phyloP scores from a whole-genome alignment of 2,888 invertebrate genomes.

The Anthrax anthrax region DNA sequence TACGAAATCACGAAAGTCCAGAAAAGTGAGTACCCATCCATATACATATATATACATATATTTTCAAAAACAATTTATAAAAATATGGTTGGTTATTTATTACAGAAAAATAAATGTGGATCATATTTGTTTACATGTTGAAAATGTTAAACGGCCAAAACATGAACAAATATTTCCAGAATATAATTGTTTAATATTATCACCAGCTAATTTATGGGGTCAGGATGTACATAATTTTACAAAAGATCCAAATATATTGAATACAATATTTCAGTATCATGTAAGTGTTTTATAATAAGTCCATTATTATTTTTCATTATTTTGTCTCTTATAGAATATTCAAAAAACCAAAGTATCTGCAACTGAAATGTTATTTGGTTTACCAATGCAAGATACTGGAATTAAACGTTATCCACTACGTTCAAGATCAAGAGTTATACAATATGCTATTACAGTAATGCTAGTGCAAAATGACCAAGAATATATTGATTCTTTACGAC shows the following conservation, averaged over 20 bases:
- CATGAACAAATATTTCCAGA: constrained; percentile 64
- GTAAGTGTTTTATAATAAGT: constrained; percentile 40
- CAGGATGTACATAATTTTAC: constrained; percentile 66
- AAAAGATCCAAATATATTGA: constrained; percentile 63
- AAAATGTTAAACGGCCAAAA: constrained; percentile 52
- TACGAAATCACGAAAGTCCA: constrained; percentile 54
- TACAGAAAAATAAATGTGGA: constrained; percentile 54
- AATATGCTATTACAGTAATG: constrained; percentile 81
- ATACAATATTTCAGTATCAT: constrained; percentile 71
- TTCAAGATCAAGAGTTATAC: constrained; percentile 68
- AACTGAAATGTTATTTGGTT: constrained; percentile 83
- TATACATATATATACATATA: too few relatives aligned
- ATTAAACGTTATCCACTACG: constrained; percentile 77
- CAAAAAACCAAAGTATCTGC: constrained; percentile 73
- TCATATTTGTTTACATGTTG: constrained; percentile 74
- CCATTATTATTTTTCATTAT: too few relatives aligned
- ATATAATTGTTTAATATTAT: constrained; percentile 79
- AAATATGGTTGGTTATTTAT: constrained; percentile 14
- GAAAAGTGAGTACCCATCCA: constrained; percentile 3
- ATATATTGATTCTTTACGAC: constrained; percentile 61
- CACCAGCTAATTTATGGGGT: constrained; percentile 90
- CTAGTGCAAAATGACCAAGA: constrained; percentile 62
- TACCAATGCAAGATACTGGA: constrained; percentile 80
- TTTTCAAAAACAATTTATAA: neutral
- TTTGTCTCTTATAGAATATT: constrained; percentile 42